Percentiles rank a stretch among this genome's conserved stretches.
Conservation (phyloP, 53 echinoderm and acorn worm genomes). For the Echinometra lucunter region DNA sequence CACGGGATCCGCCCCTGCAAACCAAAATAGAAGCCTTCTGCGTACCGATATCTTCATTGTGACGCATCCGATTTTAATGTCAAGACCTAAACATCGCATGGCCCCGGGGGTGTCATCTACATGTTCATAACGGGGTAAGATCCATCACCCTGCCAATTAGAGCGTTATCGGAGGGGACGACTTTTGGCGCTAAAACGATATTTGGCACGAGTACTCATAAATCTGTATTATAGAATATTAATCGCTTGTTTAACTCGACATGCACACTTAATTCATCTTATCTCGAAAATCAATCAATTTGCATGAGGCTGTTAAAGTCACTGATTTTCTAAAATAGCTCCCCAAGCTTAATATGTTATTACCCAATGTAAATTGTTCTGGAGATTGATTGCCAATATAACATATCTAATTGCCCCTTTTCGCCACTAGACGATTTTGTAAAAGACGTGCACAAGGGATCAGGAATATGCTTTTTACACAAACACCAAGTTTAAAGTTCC, state of each 20-base stretch:
- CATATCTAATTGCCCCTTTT: neutral
- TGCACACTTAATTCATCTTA: neutral
- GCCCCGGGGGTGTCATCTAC: constrained; percentile 15
- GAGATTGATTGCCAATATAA: neutral
- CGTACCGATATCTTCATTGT: neutral
- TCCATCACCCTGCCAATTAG: neutral
- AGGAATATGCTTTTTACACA: neutral
- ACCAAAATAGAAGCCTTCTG: neutral
- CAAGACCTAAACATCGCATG: neutral
- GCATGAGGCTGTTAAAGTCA: neutral
- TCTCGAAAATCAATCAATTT: constrained; percentile 12
- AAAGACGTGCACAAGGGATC: neutral
- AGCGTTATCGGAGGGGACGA: neutral
- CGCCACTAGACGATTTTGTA: neutral
- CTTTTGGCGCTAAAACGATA: neutral
- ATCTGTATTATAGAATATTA: neutral
- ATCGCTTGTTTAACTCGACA: neutral
- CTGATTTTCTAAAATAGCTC: neutral
- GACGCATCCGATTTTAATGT: neutral
- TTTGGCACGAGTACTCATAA: neutral
- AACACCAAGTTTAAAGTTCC: neutral
- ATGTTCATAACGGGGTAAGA: neutral
- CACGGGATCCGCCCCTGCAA: neutral
- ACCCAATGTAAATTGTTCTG: neutral
- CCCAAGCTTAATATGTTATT: neutral